Conservation (phyloP, 2,888 invertebrate species). For the Baccha elongata region DNA sequence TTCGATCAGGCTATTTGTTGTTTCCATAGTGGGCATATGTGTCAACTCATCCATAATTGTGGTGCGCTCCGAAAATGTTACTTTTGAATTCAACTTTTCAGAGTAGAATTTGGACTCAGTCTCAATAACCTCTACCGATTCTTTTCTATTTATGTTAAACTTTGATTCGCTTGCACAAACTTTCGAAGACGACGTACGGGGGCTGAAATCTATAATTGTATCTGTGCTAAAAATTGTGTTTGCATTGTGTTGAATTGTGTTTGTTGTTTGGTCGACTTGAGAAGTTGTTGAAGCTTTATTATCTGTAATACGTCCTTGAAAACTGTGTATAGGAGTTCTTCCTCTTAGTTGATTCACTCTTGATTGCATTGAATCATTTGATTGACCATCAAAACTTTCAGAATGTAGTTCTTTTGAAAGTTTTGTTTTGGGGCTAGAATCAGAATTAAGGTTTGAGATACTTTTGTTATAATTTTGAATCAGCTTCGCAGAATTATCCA, state of each 20-base stretch:
- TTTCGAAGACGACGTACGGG: constrained; percentile 78
- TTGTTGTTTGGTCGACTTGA: background rate
- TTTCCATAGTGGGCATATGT: constrained; percentile 62
- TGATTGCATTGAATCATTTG: constrained; percentile 16
- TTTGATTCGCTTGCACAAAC: constrained; percentile 75
- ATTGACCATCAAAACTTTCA: constrained; percentile 29
- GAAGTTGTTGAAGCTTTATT: background rate
- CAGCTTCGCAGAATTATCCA: background rate
- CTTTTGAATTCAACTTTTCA: constrained; percentile 38
- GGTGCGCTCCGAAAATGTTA: constrained; percentile 77
- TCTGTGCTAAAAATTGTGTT: constrained; percentile 23
- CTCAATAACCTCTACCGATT: background rate
- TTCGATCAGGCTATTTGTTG: constrained; percentile 18
- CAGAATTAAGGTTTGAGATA: background rate
- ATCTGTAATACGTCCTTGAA: background rate
- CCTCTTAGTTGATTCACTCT: constrained; percentile 22
- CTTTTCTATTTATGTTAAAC: constrained; percentile 9
- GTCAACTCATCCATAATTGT: constrained; percentile 76
- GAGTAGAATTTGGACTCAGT: background rate
- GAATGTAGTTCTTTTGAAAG: constrained; percentile 20
- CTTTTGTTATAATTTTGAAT: background rate
- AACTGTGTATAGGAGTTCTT: constrained; percentile 43
- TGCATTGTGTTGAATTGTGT: background rate
- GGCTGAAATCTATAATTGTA: constrained; percentile 76
- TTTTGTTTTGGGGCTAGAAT: background rate